Conservation (phyloP, 2,113 vertebrate species). For the Eonycteris spelaea region DNA sequence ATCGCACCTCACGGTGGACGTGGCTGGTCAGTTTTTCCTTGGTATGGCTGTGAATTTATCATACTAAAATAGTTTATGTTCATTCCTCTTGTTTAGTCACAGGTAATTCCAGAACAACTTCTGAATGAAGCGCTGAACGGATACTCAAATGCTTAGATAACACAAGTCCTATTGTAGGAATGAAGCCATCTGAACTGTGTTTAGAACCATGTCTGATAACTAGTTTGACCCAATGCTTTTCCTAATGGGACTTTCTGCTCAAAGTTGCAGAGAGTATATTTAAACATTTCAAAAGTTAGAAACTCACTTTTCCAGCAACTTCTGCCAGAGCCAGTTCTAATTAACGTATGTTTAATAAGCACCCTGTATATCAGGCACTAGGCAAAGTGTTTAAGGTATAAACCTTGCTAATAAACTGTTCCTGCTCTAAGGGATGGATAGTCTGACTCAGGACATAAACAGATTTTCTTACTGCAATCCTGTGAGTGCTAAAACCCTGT, state of each 20-base stretch:
- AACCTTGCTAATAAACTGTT: neutral
- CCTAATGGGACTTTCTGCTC: neutral
- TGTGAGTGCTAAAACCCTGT: neutral
- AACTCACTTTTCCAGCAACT: neutral
- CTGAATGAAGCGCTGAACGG: neutral
- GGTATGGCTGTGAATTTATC: neutral
- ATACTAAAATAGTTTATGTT: neutral
- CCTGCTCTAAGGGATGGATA: neutral
- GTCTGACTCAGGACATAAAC: neutral
- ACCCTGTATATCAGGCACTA: neutral
- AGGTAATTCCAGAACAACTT: neutral
- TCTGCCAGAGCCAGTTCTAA: neutral
- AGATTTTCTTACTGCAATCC: neutral
- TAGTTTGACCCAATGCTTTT: neutral
- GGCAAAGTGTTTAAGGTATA: neutral
- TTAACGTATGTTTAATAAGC: neutral
- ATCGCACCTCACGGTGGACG: neutral
- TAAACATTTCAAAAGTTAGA: neutral
- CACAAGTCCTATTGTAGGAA: neutral
- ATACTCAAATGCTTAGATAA: neutral
- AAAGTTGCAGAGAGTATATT: neutral
- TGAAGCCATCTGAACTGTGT: neutral
- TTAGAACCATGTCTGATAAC: neutral
- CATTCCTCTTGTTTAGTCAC: neutral
- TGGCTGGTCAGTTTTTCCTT: neutral